Conservation (phyloP, 2,888 invertebrate species). For the Lysandra coridon region DNA sequence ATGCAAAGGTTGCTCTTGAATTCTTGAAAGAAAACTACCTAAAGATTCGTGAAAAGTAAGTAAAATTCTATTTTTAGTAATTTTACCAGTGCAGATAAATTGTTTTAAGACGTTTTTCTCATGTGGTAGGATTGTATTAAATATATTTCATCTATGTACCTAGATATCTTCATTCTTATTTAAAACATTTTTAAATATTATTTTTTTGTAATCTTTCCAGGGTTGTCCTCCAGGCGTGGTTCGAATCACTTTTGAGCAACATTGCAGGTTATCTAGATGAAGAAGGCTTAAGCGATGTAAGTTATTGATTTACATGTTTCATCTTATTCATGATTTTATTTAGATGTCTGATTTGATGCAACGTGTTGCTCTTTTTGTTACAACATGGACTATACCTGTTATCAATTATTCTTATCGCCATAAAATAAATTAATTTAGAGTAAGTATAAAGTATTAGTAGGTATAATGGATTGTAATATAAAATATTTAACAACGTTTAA, state of each 20-base stretch:
- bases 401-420: not conserved
- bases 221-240: conserved; percentile 59
- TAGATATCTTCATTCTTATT: not conserved
- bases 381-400: not conserved
- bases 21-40: conserved; percentile 56
- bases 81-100: not conserved
- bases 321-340: not conserved
- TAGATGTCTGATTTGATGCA: not conserved
- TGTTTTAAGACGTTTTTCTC: not conserved
- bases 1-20: conserved; percentile 56
- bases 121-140: not conserved
- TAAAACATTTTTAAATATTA: not conserved
- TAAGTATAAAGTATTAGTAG: not conserved
- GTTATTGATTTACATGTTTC: conserved; percentile 40
- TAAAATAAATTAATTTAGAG: not conserved
- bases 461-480: not conserved
- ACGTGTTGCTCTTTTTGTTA: not conserved
- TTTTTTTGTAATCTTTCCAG: conserved; percentile 49
- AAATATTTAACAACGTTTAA: not conserved
- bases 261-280: conserved; percentile 62
- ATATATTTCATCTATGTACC: not conserved
- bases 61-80: conserved; percentile 28
- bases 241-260: conserved; percentile 54
- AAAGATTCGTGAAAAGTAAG: conserved; percentile 59
- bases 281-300: conserved; percentile 64